Evolutionary conservation across 30 jellyfish, hydroid and myxozoan species (phyloP).

Genomic region (Pelagia noctiluca): DNA sequence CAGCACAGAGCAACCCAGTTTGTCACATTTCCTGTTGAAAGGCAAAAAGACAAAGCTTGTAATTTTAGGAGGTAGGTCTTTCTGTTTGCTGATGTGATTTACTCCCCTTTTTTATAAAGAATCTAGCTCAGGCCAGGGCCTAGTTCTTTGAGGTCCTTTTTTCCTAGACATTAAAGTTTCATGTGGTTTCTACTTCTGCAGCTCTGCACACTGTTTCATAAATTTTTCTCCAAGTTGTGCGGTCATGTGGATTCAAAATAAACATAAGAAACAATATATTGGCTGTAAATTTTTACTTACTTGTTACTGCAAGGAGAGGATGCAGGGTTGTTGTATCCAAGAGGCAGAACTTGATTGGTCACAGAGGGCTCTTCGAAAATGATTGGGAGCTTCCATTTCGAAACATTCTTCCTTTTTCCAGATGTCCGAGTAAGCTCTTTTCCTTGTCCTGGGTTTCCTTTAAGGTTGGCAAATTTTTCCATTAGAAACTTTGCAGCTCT

Average conservation of each 20-base stretch:
- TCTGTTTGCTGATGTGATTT: neutral
- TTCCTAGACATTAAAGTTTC: neutral
- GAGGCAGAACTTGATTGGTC: neutral
- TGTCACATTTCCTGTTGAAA: slow-evolving; percentile 1
- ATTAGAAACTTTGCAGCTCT: too few relatives aligned
- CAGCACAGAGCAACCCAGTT: neutral
- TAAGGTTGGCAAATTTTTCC: too few relatives aligned
- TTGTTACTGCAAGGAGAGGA: neutral
- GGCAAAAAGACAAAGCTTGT: neutral
- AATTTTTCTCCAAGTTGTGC: too few relatives aligned
- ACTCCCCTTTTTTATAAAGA: too few relatives aligned
- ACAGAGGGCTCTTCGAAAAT: neutral
- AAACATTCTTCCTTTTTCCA: too few relatives aligned
- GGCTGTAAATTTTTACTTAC: neutral
- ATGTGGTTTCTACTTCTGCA: neutral
- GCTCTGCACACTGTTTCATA: too few relatives aligned
- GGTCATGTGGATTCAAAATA: too few relatives aligned
- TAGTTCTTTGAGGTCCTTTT: neutral
- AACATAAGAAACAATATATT: neutral
- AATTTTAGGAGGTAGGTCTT: neutral
- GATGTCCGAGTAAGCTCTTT: too few relatives aligned
- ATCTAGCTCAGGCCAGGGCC: too few relatives aligned
- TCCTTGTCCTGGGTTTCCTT: too few relatives aligned
- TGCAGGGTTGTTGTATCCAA: neutral
- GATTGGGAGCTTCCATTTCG: too few relatives aligned